These are phyloP conservation scores for Leucophenga maculata DNA, from an alignment of 2,888 invertebrate genomes.

Conservation along the genomic window DNA sequence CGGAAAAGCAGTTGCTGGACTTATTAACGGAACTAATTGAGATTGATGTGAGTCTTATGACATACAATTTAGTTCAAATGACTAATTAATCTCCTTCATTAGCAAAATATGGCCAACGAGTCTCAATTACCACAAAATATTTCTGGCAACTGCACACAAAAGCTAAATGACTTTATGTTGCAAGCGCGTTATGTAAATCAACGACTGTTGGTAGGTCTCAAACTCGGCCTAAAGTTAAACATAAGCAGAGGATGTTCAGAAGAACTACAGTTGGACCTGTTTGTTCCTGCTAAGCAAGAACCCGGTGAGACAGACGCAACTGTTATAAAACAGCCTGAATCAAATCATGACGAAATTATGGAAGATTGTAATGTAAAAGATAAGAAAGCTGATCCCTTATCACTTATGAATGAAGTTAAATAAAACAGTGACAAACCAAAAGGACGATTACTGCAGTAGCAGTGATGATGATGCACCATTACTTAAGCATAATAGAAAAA, in stretches of 20 bases:
- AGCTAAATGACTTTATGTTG: slow-evolving; percentile 56
- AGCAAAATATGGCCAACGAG: slow-evolving; percentile 37
- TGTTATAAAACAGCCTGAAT: no score
- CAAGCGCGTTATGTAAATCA: slow-evolving; percentile 55
- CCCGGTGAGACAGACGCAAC: no score
- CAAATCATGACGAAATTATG: not conserved
- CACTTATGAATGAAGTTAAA: not conserved
- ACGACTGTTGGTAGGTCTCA: slow-evolving; percentile 43
- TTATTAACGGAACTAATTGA: not conserved
- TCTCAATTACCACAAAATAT: slow-evolving; percentile 54
- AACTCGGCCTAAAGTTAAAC: slow-evolving; percentile 17
- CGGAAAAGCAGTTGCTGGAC: not conserved
- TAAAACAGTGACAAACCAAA: not conserved
- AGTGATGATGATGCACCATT: not conserved
- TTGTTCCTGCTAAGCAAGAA: not conserved
- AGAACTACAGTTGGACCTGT: not conserved
- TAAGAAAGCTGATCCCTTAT: not conserved
- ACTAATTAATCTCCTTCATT: not conserved
- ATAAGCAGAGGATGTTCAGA: not conserved
- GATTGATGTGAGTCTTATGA: not conserved
- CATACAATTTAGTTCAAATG: not conserved
- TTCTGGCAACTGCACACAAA: slow-evolving; percentile 55
- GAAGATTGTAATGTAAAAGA: not conserved
- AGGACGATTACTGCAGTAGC: not conserved
- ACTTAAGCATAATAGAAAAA: no score